These are phyloP conservation scores for Drosophila nigritarsus DNA, from an alignment of 2,888 invertebrate genomes.

Conservation along the genomic window DNA sequence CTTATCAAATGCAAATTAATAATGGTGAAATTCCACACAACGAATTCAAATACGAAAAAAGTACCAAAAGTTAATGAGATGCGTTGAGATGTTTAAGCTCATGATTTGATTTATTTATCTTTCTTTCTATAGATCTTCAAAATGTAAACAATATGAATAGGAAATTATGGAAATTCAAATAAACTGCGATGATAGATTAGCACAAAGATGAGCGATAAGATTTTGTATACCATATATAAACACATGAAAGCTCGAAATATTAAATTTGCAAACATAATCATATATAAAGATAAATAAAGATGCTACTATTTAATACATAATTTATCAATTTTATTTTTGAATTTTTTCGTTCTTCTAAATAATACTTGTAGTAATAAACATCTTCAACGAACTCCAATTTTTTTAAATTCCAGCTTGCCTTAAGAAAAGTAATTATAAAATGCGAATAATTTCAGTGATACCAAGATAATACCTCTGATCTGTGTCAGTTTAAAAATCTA, in stretches of 20 bases:
- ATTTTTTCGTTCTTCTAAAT: neutral
- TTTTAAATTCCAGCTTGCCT: accelerated
- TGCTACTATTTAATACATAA: neutral
- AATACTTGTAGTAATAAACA: neutral
- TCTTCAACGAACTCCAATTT: neutral
- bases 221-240: neutral
- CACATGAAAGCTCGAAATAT: neutral
- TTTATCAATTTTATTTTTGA: neutral
- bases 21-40: conserved; percentile 50
- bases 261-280: neutral
- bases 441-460: neutral
- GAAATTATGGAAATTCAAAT: neutral
- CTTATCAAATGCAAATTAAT: conserved; percentile 82
- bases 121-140: conserved; percentile 11
- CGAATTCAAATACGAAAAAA: conserved; percentile 13
- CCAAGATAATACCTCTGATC: neutral
- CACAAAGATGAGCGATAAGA: neutral
- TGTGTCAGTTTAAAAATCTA: neutral
- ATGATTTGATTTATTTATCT: conserved; percentile 15
- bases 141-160: neutral
- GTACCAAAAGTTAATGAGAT: conserved; percentile 8
- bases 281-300: neutral
- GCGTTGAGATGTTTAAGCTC: neutral
- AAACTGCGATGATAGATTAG: neutral
- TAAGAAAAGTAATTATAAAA: neutral